A percentile compares a stretch with the other conserved stretches of the same genome.
These are phyloP conservation scores for Orientallactaga bullata DNA, from an alignment of 2,113 vertebrate species.

Conservation along the genomic window DNA sequence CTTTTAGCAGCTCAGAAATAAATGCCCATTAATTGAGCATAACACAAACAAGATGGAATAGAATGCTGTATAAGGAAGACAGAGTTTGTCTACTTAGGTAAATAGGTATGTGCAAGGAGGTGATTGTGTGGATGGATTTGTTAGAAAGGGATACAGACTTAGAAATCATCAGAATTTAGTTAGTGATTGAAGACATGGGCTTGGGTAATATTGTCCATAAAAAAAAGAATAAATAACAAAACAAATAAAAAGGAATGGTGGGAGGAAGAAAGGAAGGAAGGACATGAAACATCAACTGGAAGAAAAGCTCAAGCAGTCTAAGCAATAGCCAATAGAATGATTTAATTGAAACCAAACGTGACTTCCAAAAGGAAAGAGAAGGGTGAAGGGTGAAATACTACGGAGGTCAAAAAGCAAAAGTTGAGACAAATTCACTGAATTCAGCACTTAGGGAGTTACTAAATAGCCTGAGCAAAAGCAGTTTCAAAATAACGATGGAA, in stretches of 20 bases:
- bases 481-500: not conserved
- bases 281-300: not conserved
- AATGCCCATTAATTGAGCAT: not conserved
- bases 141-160: constrained; percentile 27
- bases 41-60: not conserved
- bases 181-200: not conserved
- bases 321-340: not conserved
- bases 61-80: not conserved
- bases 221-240: not conserved
- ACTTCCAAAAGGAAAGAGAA: not conserved
- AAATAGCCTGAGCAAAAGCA: constrained; percentile 5
- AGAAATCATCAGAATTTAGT: constrained; percentile 9
- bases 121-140: not conserved
- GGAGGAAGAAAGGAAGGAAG: not conserved
- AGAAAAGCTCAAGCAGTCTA: not conserved
- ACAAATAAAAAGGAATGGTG: not conserved
- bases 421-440: constrained; percentile 13
- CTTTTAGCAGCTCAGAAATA: constrained; percentile 30
- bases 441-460: not conserved
- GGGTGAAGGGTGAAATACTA: not conserved
- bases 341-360: constrained; percentile 35
- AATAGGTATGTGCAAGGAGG: not conserved
- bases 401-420: constrained; percentile 19
- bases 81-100: not conserved
- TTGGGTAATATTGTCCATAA: not conserved